These are phyloP conservation scores for Microtus agrestis DNA, from an alignment of 2,797 vertebrate species.

Conservation along the genomic window DNA sequence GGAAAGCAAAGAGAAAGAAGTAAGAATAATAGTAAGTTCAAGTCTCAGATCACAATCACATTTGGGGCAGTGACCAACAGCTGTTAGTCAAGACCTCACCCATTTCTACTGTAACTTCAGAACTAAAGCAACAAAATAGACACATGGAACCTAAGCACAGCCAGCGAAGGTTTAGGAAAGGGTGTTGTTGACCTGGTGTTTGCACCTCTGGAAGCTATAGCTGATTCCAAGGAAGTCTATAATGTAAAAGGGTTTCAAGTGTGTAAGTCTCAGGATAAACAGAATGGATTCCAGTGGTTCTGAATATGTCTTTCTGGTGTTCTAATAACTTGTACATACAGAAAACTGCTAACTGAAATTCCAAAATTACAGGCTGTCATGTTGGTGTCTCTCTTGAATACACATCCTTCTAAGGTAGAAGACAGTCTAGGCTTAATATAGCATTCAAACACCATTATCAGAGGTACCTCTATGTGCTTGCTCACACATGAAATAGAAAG, in stretches of 20 bases:
- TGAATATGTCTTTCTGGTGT: neutral
- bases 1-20: neutral
- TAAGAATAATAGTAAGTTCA: neutral
- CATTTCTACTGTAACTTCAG: neutral
- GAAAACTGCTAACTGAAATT: neutral
- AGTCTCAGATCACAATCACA: neutral
- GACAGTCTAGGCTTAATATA: neutral
- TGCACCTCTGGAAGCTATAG: neutral
- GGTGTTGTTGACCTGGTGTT: neutral
- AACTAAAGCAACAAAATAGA: neutral
- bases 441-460: neutral
- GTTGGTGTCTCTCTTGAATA: neutral
- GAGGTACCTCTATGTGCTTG: neutral
- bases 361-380: neutral
- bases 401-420: neutral
- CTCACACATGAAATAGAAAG: neutral
- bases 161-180: neutral
- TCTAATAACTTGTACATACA: neutral
- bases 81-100: neutral
- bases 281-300: neutral
- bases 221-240: neutral
- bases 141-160: neutral
- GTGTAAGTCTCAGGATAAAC: neutral
- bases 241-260: neutral
- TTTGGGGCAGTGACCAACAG: neutral